Base-by-base conservation (phyloP, 1,140 invertebrate species). In the Bombus polaris region DNA sequence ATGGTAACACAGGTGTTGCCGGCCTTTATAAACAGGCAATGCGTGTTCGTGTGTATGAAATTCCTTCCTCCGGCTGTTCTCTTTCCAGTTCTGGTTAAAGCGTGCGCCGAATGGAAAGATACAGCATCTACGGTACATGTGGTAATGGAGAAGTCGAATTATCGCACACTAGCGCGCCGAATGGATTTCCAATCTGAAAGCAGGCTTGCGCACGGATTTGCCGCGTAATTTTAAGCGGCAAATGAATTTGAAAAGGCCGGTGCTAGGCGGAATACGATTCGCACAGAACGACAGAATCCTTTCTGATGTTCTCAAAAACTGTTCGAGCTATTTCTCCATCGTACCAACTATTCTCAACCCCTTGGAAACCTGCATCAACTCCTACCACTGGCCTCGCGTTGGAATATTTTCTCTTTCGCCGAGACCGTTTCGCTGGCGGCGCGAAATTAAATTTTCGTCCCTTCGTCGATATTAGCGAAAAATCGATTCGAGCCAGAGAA, bases 121-220 rank as follows among this genome's bases (percentile, higher is more conserved):
- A 70, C 77, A 75, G n/a, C 44, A 8, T 8, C n/a, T 39, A 65
- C 71, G 53, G 79, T 37, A 77, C 77, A 81, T 76, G 77, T 28
- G 57, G 88, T 79, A 90, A 89, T 76, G 87, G 89, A 65, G 87
- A 81, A 83, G 87, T 90, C 87, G 89, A 90, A 90, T 90, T 90
- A 90, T 86, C 83, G 89, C 65, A 74, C 65, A 65, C 53, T 57
- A 42, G 39, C 57, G 66, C 59, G n/a, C 37, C 72, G 65, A 90
- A 90, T 84, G 77, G 87, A 53, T 90, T 90, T 90, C 89, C 89
- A 88, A 90, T 90, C 83, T 78, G 72, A 86, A 73, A 73, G 72
- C 76, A n/a, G 39, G 71, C 68, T 70, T 18, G 68, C 32, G 70
- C 47, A 62, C 74, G 68, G 87, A 90, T 88, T 86, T 86, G 73